Base-by-base conservation (phyloP, 2,797 vertebrate species). In the Microctenopoma lineatum region DNA sequence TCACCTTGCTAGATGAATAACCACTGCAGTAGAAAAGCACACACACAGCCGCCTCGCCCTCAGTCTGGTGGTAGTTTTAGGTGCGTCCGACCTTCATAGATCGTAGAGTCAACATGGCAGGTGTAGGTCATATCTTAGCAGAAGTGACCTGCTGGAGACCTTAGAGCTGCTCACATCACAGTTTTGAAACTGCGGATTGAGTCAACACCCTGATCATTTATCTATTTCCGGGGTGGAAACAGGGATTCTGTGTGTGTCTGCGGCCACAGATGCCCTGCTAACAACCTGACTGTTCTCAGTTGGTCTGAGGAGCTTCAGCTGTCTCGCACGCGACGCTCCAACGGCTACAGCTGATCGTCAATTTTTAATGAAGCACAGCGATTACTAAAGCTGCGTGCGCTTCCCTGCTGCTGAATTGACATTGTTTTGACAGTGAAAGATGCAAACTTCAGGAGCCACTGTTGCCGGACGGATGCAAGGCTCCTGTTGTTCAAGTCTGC, bases 341-440 rank as follows among this genome's bases (percentile, higher is more conserved):
- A 36, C 59, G 67, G 59, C 80, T 55, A 48, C 46, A 34, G 47
- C 73, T 84, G 62, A 75, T 83, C 83, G 65, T 87, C 73, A 60
- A 48, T 73, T 75, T 79, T 81, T 83, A 87, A 87, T 84, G 75
- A 70, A 79, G 67, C 62, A 29, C 70, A 83, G 60, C 53, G 5
- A 45, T 71, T 80, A 45, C 66, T 72, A 50, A 47, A 48, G 70
- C 46, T 56, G 50, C 44, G 10, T 41, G 12, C 47, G 42, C 61
- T 71, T 63, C 61, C 62, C 51, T 34, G 38, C 66, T 59, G 83
- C 81, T 77, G 80, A 83, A 74, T 58, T 68, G 75, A 79, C 84
- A 68, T 59, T 32, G 73, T 34, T 84, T 66, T 68, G 74, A 83
- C 83, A 61, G 55, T 74, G 58, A 75, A 74, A 83, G 77, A 85